A percentile compares a stretch with the other conserved stretches of the same genome.
These are phyloP conservation scores for Polyergus mexicanus DNA, from an alignment of 1,140 invertebrate species.

Conservation along the genomic window DNA sequence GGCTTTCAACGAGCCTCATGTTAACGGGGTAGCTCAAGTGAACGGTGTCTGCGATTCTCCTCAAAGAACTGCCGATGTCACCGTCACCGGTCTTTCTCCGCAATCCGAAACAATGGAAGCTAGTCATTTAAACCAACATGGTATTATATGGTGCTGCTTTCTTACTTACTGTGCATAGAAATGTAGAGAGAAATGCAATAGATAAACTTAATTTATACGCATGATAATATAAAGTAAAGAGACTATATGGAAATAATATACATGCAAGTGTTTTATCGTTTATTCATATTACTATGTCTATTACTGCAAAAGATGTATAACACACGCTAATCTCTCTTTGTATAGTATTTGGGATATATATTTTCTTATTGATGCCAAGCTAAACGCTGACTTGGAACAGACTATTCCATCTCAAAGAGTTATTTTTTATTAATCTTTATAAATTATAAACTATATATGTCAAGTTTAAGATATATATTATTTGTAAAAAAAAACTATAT, in stretches of 20 bases:
- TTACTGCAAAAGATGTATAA: background rate
- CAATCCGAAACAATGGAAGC: constrained; percentile 78
- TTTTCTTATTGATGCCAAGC: background rate
- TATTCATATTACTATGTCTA: background rate
- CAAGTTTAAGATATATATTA: background rate
- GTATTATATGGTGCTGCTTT: constrained; percentile 64
- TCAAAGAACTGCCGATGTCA: constrained; percentile 72
- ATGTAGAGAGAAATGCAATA: background rate
- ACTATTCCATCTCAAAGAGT: background rate
- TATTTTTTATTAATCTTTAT: background rate
- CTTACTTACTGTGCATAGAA: background rate
- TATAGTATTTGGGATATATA: background rate
- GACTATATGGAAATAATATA: background rate
- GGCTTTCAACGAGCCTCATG: constrained; percentile 76
- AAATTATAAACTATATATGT: background rate
- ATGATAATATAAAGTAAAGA: background rate
- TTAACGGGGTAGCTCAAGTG: constrained; percentile 80
- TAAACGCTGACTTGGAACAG: background rate
- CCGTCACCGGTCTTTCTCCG: constrained; percentile 63
- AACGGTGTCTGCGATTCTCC: constrained; percentile 81
- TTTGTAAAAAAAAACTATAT: background rate
- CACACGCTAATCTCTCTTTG: no score
- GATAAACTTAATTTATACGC: background rate
- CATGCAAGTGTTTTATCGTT: background rate
- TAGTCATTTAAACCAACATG: constrained; percentile 84